Evolutionary conservation across 2,888 invertebrate species (phyloP).

Genomic region (Thymelicus acteon): DNA sequence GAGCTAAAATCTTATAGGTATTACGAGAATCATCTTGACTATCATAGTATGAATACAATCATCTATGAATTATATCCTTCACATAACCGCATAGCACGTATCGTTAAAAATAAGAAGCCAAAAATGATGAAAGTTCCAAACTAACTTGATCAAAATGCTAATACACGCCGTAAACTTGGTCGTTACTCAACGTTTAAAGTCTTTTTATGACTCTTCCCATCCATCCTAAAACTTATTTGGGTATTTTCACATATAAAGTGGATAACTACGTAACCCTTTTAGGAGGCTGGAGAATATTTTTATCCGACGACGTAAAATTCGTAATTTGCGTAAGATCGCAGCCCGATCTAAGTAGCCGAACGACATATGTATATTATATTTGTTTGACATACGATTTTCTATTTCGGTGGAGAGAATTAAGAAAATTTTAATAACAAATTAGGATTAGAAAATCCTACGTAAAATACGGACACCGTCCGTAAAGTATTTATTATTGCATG

Average conservation of each 20-base stretch:
- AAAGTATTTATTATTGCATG: too few relatives aligned
- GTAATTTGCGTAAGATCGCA: constrained; percentile 24
- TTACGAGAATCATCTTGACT: too few relatives aligned
- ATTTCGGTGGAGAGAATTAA: too few relatives aligned
- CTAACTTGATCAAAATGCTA: constrained; percentile 30
- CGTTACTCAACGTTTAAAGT: constrained; percentile 24
- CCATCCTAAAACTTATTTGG: constrained; percentile 37
- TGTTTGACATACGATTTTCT: too few relatives aligned
- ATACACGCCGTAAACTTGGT: constrained; percentile 27
- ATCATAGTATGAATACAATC: too few relatives aligned
- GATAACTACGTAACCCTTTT: constrained; percentile 37
- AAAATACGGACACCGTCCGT: too few relatives aligned
- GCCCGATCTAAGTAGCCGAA: constrained; percentile 2
- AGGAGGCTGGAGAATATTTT: constrained; percentile 33
- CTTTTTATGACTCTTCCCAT: constrained; percentile 32
- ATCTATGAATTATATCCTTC: too few relatives aligned
- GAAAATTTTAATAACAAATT: too few relatives aligned
- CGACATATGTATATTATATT: neutral
- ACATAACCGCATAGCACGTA: neutral
- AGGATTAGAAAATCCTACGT: too few relatives aligned
- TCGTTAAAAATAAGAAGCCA: constrained; percentile 5
- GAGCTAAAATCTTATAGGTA: too few relatives aligned
- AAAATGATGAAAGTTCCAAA: constrained; percentile 13
- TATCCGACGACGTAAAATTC: constrained; percentile 34
- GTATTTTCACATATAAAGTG: constrained; percentile 32